Percentiles rank a stretch among this genome's conserved stretches.
Conservation (phyloP, 2,888 invertebrate species). For the Caenorhabditis uteleia region DNA sequence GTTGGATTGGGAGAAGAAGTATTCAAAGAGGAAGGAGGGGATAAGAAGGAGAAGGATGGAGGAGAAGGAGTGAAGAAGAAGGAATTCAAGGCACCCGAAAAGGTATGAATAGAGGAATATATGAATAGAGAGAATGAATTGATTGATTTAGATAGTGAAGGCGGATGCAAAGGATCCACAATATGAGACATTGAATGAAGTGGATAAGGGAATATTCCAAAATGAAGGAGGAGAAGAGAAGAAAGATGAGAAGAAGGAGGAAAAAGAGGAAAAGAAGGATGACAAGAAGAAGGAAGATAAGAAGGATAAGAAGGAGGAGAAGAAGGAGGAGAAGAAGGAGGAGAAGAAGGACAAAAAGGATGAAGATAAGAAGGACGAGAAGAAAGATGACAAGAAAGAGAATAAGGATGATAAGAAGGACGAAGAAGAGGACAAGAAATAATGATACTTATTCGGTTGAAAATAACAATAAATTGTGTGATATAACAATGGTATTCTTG, state of each 20-base stretch:
- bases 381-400: slow-evolving; percentile 2
- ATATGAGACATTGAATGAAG: slow-evolving; percentile 45
- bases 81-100: slow-evolving; percentile 36
- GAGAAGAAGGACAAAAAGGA: neutral
- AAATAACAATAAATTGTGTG: no score
- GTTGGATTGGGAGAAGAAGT: slow-evolving; percentile 32
- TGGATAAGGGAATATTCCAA: slow-evolving; percentile 46
- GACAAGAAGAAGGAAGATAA: slow-evolving; percentile 2
- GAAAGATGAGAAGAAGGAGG: neutral
- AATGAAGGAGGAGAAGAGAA: slow-evolving; percentile 11
- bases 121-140: no score
- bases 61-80: slow-evolving; percentile 21
- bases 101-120: no score
- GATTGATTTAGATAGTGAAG: no score
- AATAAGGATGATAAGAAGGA: no score
- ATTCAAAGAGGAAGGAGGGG: slow-evolving; percentile 18
- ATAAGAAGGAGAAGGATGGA: slow-evolving; percentile 6
- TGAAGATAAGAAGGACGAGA: slow-evolving; percentile 1
- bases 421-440: no score
- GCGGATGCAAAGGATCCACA: slow-evolving; percentile 49
- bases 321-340: neutral
- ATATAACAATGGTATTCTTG: no score
- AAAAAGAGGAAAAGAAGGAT: no score
- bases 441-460: no score
- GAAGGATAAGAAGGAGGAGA: neutral